Evolutionary conservation across 2,888 invertebrate genomes (phyloP), one percentile per base, ranked within the genome.

Genomic region (Suillia variegata): DNA sequence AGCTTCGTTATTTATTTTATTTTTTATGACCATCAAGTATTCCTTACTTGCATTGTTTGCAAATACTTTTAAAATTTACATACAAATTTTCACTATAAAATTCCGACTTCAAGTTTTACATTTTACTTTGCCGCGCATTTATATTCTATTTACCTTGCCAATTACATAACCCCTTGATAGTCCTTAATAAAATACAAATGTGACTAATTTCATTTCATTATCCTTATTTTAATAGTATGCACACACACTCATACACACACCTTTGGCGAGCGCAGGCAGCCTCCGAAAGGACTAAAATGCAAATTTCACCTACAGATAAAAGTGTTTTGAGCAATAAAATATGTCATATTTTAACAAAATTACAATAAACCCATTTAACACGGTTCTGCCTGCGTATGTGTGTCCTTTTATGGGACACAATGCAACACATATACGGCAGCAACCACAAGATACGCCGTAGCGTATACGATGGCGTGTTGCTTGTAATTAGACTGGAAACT

Each of bases 291-390:
- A n/a, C n/a, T n/a, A n/a, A 58, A 70, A 74, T 75, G 74, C 71
- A 75, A 75, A 75, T 71, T 67, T 68, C 61, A 69, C 68, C 68
- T 62, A 57, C 53, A 70, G 75, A 75, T 75, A 75, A 75, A 74
- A 71, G 67, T 68, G 62, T 70, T 69, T 58, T 71, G 76, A 74
- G 73, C 67, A 71, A 77, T 78, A 76, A 77, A 77, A 78, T 76
- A 75, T 78, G 76, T 78, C 78, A 74, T 76, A 78, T 76, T 77
- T 77, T 74, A 77, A 71, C 73, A 67, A 73, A 71, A 74, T 77
- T 77, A 71, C 69, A 72, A 76, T 78, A 75, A 77, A 75, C 69
- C 71, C 75, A 77, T 78, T 78, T 67, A 70, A 63, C 66, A 75
- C 65, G 73, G 66, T 42, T 42, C 10, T 15, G 20, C 42, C n/a